These are phyloP conservation scores for Drosophila sturtevanti DNA, from an alignment of 1,140 invertebrate species.

Conservation along the genomic window DNA sequence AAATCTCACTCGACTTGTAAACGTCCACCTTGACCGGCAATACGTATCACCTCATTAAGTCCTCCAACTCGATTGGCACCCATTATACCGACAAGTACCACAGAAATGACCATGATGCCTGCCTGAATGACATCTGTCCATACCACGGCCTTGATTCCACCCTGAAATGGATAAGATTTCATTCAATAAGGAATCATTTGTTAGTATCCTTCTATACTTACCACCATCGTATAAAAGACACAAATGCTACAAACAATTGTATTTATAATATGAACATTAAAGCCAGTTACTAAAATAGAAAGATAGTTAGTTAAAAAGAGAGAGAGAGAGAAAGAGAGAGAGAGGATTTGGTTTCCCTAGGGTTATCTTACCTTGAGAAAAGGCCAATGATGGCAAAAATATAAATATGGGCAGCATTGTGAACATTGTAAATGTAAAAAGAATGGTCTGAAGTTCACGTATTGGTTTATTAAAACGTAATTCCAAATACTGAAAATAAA, in stretches of 20 bases:
- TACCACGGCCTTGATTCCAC: constrained; percentile 93
- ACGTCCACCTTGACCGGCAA: constrained; percentile 84
- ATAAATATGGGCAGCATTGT: constrained; percentile 74
- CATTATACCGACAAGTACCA: constrained; percentile 87
- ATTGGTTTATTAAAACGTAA: constrained; percentile 86
- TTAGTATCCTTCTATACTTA: constrained; percentile 83
- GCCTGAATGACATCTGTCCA: constrained; percentile 94
- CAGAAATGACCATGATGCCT: constrained; percentile 88
- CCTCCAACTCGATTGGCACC: constrained; percentile 88
- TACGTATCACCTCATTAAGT: constrained; percentile 85
- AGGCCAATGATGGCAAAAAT: constrained; percentile 88
- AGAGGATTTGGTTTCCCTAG: not conserved
- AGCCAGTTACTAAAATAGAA: constrained; percentile 86
- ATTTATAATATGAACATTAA: constrained; percentile 88
- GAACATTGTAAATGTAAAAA: constrained; percentile 84
- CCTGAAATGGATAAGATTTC: constrained; percentile 83
- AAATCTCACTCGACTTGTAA: constrained; percentile 86
- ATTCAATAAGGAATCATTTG: not conserved
- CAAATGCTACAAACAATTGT: constrained; percentile 89
- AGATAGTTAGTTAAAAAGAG: not conserved
- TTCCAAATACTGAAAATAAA: constrained; percentile 87
- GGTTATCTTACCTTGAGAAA: constrained; percentile 87
- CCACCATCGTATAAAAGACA: constrained; percentile 92
- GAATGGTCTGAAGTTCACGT: constrained; percentile 85
- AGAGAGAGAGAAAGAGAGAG: too few species aligned